Evolutionary conservation across 2,888 invertebrate genomes (phyloP).

Genomic region (Hyposoter didymator): DNA sequence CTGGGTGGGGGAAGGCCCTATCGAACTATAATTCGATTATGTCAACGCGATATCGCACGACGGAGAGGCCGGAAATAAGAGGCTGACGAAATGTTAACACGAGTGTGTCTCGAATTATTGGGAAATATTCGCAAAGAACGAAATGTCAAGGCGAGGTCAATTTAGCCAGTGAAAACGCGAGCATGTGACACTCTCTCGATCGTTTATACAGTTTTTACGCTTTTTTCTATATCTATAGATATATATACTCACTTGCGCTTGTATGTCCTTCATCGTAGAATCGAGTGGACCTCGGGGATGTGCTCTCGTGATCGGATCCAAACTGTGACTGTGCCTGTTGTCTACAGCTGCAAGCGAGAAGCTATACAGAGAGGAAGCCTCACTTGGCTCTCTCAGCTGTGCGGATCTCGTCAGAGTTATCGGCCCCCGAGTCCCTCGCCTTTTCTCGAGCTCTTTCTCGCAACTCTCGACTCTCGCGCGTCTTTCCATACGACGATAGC

Average conservation of each 20-base stretch:
- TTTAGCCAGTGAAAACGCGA: background rate
- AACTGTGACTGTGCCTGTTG: conserved; percentile 66
- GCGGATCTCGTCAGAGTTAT: conserved; percentile 68
- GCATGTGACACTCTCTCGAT: background rate
- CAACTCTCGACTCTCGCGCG: background rate
- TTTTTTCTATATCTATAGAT: background rate
- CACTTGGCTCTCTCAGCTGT: conserved; percentile 65
- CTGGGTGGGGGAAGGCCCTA: conserved; percentile 22
- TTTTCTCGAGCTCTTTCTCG: conserved; percentile 19
- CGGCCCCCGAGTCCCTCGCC: conserved; percentile 44
- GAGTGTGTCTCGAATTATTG: background rate
- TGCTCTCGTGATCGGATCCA: conserved; percentile 68
- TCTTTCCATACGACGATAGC: conserved; percentile 1
- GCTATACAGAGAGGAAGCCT: conserved; percentile 60
- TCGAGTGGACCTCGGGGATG: conserved; percentile 27
- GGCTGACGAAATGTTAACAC: background rate
- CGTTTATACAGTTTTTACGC: background rate
- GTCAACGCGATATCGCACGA: conserved; percentile 13
- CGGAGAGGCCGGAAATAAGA: background rate
- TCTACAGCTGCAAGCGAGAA: conserved; percentile 58
- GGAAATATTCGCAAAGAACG: background rate
- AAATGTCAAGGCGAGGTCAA: background rate
- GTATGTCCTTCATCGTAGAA: conserved; percentile 76
- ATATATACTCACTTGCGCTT: conserved; percentile 73
- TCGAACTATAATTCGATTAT: conserved; percentile 36